Evolutionary conservation across 2,888 invertebrate genomes (phyloP), one percentile per base, ranked within the genome.

Genomic region (Ectobius pallidus): DNA sequence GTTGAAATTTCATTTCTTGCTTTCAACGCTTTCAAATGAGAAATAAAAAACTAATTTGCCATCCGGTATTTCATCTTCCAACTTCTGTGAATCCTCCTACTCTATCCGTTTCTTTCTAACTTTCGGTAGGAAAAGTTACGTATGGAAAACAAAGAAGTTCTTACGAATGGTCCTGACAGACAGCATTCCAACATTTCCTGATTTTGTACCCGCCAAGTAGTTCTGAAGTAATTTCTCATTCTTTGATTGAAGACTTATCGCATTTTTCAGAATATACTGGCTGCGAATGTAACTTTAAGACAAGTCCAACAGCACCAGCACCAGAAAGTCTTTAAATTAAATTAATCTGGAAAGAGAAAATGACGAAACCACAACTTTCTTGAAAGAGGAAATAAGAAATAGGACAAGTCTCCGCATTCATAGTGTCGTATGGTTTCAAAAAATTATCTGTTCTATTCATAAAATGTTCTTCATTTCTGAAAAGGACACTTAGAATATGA

Each of bases 31-130:
- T 39, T 39, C 20, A 20, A 62, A 62, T 18, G 62, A 62, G 62
- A 62, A 34, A 62, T 62, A 62, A 62, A 62, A 62, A 62, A 62
- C 62, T 39, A 62, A 62, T 62, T 62, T 62, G 39, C 18, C 62
- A 62, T 62, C 39, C 62, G 39, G 18, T 39, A 62, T 62, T 62
- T 62, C 62, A 62, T 62, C 62, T 39, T 34, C 9, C 20, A 62
- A 62, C 20, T 39, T 62, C 20, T n/a, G 1, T 25, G 2, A 18
- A 11, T 18, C 62, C 39, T 34, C 34, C 9, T 20, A 39, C 20
- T 39, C n/a, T 22, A 20, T 20, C 20, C n/a, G n/a, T n/a, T n/a
- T n/a, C n/a, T n/a, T n/a, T 18, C 14, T 34, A 32, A 32, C 62
- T 39, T 62, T 34, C 22, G 34, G 18, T 6, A 6, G 14, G 20